Evolutionary conservation across 2,888 invertebrate species (phyloP).

Genomic region (Agrotis ipsilon): DNA sequence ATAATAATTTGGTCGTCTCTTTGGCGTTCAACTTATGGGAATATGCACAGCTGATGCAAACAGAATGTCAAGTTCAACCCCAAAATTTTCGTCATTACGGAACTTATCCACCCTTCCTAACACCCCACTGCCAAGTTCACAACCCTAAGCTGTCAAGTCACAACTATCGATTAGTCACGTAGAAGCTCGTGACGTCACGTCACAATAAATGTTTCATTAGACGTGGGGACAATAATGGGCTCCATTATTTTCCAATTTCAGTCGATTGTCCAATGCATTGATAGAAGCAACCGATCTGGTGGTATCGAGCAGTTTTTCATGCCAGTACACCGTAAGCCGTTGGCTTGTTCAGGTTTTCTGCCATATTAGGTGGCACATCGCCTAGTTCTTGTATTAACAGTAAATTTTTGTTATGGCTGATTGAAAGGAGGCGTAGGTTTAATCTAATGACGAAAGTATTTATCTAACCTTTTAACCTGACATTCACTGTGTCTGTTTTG

Average conservation of each 20-base stretch:
- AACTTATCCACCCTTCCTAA: constrained; percentile 28
- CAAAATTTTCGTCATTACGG: constrained; percentile 5
- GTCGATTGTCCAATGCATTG: constrained; percentile 72
- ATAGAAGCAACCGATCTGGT: constrained; percentile 71
- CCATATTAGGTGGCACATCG: constrained; percentile 23
- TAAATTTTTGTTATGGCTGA: constrained; percentile 23
- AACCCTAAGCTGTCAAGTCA: constrained; percentile 59
- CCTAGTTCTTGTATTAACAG: constrained; percentile 19
- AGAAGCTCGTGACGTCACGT: constrained; percentile 77
- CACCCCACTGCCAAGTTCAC: constrained; percentile 74
- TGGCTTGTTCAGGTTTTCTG: constrained; percentile 52
- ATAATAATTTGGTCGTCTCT: neutral
- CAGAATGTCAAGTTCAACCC: constrained; percentile 35
- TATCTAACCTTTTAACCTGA: constrained; percentile 4
- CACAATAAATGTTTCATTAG: constrained; percentile 80
- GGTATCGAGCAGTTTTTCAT: constrained; percentile 54
- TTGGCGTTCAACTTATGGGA: neutral
- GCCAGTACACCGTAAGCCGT: constrained; percentile 68
- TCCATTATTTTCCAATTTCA: constrained; percentile 84
- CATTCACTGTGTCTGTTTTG: constrained; percentile 11
- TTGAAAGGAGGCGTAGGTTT: neutral
- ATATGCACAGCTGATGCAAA: constrained; percentile 19
- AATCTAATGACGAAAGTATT: constrained; percentile 9
- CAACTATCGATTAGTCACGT: constrained; percentile 75
- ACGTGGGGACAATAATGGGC: constrained; percentile 73